A percentile compares a stretch with the other conserved stretches of the same genome.
Evolutionary conservation across 2,113 vertebrate species (phyloP).

Genomic region (Petrocephalus zakoni): DNA sequence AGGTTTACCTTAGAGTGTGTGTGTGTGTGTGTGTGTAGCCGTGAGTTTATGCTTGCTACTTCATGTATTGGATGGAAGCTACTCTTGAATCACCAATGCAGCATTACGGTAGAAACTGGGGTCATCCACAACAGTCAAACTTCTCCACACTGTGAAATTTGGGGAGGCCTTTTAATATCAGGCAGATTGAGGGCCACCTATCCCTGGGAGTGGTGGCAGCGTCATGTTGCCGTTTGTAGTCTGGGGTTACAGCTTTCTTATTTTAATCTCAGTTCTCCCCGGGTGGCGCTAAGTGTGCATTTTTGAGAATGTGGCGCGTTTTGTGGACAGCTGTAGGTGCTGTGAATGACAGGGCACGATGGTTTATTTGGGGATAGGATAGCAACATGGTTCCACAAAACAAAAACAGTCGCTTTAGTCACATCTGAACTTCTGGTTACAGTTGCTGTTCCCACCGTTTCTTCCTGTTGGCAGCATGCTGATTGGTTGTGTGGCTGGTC

Average conservation of each 20-base stretch:
- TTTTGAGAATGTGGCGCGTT: not conserved
- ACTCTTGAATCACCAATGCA: not conserved
- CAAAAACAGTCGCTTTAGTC: too few relatives aligned
- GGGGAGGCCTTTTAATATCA: not conserved
- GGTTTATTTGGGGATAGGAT: not conserved
- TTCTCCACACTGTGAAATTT: not conserved
- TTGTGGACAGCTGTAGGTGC: not conserved
- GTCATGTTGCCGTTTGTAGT: not conserved
- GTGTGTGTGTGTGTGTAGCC: conserved; percentile 15
- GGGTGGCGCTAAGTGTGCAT: not conserved
- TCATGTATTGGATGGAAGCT: not conserved
- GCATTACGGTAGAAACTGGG: not conserved
- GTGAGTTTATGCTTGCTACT: too few relatives aligned
- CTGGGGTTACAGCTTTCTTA: not conserved
- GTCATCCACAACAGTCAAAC: not conserved
- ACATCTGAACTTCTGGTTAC: not conserved
- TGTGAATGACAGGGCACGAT: not conserved
- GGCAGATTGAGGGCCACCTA: not conserved
- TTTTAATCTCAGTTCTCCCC: not conserved
- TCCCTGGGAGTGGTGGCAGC: not conserved
- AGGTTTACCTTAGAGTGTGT: too few relatives aligned
- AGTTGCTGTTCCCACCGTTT: not conserved
- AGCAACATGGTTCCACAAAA: not conserved
- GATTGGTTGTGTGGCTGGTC: not conserved
- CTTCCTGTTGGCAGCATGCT: not conserved